Base-by-base conservation (phyloP, 2,888 invertebrate genomes). In the Sinopyrophorus schimmeli region DNA sequence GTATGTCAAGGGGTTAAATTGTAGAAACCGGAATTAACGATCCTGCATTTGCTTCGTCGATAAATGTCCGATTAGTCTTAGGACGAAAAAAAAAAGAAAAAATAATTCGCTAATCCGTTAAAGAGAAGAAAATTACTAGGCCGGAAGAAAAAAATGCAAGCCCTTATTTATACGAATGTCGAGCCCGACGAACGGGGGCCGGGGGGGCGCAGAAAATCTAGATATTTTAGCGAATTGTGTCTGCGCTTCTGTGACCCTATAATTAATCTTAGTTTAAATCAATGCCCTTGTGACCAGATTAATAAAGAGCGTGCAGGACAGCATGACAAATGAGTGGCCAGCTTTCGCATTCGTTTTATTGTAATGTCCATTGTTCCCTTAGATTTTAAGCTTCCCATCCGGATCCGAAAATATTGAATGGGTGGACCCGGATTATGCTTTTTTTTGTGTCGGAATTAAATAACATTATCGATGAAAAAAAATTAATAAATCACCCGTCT, bases 301-400 rank as follows among this genome's bases (percentile, higher is more conserved):
- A 51, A 51, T 47, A 51, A 51, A 47, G 51, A 47, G 31, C 51
- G 32, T 42, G 17, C 27, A 42, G 49, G 47, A 56, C 51, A 48
- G 53, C 32, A 54, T 57, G 54, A 57, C 52, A 57, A 57, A 57
- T 47, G 51, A 42, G 49, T 39, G 50, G 51, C 39, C 47, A 43
- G 41, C 32, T 9, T 27, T 18, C 35, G 41, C 43, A 42, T 41
- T 52, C 32, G 40, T 49, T 53, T 49, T 53, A 49, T 47, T 47
- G 42, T 28, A 47, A 42, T 47, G 47, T 18, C 44, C 34, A 46
- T 46, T 50, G 44, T 40, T 17, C 40, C 3, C 14, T 26, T 24
- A 31, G 37, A 21, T 42, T 49, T 42, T 50, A 43, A 32, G 35
- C 30, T 44, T 43, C 39, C 32, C 34, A 41, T 18, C 28, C 43